phyloP scores from a whole-genome alignment of 2,888 invertebrate genomes.

The Acronicta alni region DNA sequence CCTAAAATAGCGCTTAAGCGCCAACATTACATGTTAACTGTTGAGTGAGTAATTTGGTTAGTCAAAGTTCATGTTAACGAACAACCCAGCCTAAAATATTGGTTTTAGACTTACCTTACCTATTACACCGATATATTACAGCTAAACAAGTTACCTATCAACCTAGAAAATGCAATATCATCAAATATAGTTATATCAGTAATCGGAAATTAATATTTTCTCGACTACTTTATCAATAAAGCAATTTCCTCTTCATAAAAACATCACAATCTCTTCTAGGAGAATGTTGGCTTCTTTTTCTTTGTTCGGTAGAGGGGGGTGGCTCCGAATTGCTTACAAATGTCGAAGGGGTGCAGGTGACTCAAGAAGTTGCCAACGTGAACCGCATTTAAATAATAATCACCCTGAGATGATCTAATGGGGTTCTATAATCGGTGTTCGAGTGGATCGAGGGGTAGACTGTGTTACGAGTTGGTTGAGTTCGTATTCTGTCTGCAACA shows the following conservation, averaged over 20 bases:
- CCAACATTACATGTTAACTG: no score
- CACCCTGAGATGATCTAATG: constrained; percentile 47
- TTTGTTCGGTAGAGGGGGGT: constrained; percentile 14
- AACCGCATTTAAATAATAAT: constrained; percentile 53
- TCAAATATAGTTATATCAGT: constrained; percentile 11
- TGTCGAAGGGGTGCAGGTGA: constrained; percentile 48
- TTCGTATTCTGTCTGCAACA: constrained; percentile 35
- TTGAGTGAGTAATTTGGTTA: no score
- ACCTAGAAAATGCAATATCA: constrained; percentile 5
- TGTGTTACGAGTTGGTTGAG: constrained; percentile 24
- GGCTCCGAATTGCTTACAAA: constrained; percentile 47
- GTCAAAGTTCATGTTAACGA: no score
- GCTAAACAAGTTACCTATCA: no score
- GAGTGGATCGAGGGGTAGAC: constrained; percentile 27
- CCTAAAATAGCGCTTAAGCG: no score
- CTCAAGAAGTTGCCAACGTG: constrained; percentile 48
- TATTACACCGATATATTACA: no score
- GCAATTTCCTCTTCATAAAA: constrained; percentile 44
- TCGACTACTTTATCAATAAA: constrained; percentile 26
- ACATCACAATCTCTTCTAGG: constrained; percentile 33
- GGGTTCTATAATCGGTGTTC: constrained; percentile 47
- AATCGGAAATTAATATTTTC: constrained; percentile 54
- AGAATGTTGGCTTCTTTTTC: constrained; percentile 23
- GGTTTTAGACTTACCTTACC: no score
- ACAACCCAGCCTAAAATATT: no score